Conservation (phyloP, 2,888 invertebrate species). For the Geotrupes spiniger region DNA sequence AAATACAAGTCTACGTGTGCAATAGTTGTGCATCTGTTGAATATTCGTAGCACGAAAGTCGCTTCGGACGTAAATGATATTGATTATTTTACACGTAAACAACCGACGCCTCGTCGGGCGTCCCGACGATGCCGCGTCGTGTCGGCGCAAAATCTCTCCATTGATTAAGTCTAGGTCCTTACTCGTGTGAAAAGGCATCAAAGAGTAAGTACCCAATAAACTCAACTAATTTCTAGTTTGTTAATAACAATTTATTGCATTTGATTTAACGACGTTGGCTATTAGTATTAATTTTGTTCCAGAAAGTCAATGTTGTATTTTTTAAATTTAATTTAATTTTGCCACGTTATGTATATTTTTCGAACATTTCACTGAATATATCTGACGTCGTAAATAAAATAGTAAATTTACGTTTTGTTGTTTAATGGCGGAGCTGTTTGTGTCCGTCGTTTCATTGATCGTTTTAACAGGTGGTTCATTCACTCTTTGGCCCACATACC, state of each 20-base stretch:
- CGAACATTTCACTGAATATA: conserved; percentile 9
- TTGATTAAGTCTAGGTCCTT: conserved; percentile 23
- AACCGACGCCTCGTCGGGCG: conserved; percentile 20
- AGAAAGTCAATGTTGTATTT: no score
- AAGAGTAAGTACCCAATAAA: conserved; percentile 28
- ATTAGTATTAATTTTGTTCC: no score
- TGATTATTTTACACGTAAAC: conserved; percentile 19
- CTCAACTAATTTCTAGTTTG: no score
- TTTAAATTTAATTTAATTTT: no score
- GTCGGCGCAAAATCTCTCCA: conserved; percentile 27
- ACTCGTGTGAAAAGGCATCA: conserved; percentile 29
- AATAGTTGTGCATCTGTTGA: no score
- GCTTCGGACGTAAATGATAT: conserved; percentile 18
- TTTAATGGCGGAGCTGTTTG: no score
- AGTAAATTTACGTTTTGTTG: no score
- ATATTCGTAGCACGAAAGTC: no score
- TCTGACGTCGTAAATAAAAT: no score
- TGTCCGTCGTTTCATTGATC: conserved; percentile 26
- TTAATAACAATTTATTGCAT: no score
- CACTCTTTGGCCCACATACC: conserved; percentile 11
- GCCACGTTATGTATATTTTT: background rate
- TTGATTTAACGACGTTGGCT: no score
- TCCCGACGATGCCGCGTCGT: conserved; percentile 29
- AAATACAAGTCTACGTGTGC: no score
- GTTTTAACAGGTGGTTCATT: conserved; percentile 33